Evolutionary conservation across 2,888 invertebrate genomes (phyloP).

Genomic region (Sinotaia quadrata): DNA sequence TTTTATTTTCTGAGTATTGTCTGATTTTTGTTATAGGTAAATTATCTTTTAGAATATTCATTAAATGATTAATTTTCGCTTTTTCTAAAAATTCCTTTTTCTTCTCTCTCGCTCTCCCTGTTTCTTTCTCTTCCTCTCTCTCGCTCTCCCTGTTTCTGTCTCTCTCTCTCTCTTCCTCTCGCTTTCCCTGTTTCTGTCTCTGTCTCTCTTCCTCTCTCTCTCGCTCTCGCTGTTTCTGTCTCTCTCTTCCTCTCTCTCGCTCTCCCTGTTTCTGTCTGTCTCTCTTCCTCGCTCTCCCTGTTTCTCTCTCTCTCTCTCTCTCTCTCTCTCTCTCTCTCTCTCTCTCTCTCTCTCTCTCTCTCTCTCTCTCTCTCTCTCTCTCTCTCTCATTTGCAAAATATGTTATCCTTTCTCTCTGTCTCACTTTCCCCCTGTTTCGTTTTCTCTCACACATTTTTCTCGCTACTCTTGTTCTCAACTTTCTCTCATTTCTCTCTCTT

Average conservation of each 20-base stretch:
- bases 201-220: not conserved
- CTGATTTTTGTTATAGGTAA: too few relatives aligned
- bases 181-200: too few relatives aligned
- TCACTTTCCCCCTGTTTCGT: not conserved
- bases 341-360: not conserved
- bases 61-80: too few relatives aligned
- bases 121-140: too few relatives aligned
- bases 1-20: too few relatives aligned
- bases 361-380: not conserved
- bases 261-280: not conserved
- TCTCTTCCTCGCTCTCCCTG: not conserved
- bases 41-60: too few relatives aligned
- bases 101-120: not conserved
- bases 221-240: not conserved
- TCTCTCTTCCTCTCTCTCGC: not conserved
- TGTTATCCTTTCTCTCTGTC: not conserved
- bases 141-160: not conserved
- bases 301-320: not conserved
- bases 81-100: too few relatives aligned
- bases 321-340: not conserved
- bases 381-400: too few relatives aligned
- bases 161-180: too few relatives aligned
- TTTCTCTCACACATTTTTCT: not conserved
- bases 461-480: not conserved
- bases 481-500: not conserved